Percentiles rank a stretch among this genome's conserved stretches.
Evolutionary conservation across 2,797 vertebrate genomes (phyloP).

Genomic region (Apogon talboti): DNA sequence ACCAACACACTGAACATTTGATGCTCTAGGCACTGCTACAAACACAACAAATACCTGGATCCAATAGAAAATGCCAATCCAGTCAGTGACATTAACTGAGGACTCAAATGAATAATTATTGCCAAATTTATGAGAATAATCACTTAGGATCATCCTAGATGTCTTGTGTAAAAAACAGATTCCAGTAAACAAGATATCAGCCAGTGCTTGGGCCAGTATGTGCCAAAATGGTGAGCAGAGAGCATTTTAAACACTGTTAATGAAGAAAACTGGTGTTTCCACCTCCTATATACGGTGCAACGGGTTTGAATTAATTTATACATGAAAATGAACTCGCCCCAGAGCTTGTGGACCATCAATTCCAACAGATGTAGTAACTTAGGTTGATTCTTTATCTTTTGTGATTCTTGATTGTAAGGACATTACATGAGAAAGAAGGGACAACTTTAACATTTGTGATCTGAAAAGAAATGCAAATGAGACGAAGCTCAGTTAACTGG

Average conservation of each 20-base stretch:
- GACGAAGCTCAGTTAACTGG: not conserved
- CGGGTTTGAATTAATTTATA: too few relatives aligned
- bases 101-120: slow-evolving; percentile 1
- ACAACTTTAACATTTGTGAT: too few relatives aligned
- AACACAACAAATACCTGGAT: not conserved
- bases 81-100: not conserved
- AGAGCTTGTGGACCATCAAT: too few relatives aligned
- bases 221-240: not conserved
- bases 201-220: slow-evolving; percentile 1
- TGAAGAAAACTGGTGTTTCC: slow-evolving; percentile 1
- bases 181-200: not conserved
- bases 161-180: slow-evolving; percentile 25
- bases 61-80: not conserved
- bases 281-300: too few relatives aligned
- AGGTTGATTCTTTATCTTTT: too few relatives aligned
- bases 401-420: too few relatives aligned
- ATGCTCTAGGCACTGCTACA: not conserved
- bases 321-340: not conserved
- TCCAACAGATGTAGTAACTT: too few relatives aligned
- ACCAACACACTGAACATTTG: not conserved
- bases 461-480: not conserved
- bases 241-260: not conserved
- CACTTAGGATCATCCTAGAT: not conserved
- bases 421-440: too few relatives aligned
- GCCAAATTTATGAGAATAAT: slow-evolving; percentile 1